Evolutionary conservation across 1,140 invertebrate species (phyloP).

Genomic region (roundworm (Caenorhabditis elegans)): DNA sequence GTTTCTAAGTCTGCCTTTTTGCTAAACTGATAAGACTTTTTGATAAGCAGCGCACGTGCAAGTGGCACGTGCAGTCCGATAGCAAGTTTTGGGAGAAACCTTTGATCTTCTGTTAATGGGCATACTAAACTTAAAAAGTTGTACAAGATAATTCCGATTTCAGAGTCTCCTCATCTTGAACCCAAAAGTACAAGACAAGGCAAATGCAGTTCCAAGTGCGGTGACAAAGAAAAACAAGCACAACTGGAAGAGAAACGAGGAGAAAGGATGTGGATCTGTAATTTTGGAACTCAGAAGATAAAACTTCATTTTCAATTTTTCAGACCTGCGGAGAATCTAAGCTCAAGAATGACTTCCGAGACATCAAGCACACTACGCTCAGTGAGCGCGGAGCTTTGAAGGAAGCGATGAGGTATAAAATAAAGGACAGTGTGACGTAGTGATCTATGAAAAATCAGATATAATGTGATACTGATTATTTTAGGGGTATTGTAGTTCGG

Average conservation of each 20-base stretch:
- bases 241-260: conserved; percentile 89
- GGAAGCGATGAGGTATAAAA: conserved; percentile 75
- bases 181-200: conserved; percentile 77
- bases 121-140: background rate
- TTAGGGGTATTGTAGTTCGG: too few species aligned
- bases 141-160: conserved; percentile 33
- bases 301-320: conserved; percentile 42
- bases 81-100: background rate
- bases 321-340: conserved; percentile 73
- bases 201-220: conserved; percentile 78
- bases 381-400: conserved; percentile 87
- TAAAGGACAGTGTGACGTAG: background rate
- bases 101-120: background rate
- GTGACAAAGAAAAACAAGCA: conserved; percentile 84
- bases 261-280: conserved; percentile 74
- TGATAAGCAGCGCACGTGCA: background rate
- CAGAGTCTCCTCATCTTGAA: conserved; percentile 84
- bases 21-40: background rate
- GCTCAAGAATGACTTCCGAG: conserved; percentile 86
- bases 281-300: background rate
- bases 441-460: background rate
- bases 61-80: background rate
- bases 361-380: conserved; percentile 93
- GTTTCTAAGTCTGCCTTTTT: background rate
- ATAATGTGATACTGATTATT: too few species aligned